Conservation (phyloP, 2,888 invertebrate species). For the Phlogophora meticulosa region DNA sequence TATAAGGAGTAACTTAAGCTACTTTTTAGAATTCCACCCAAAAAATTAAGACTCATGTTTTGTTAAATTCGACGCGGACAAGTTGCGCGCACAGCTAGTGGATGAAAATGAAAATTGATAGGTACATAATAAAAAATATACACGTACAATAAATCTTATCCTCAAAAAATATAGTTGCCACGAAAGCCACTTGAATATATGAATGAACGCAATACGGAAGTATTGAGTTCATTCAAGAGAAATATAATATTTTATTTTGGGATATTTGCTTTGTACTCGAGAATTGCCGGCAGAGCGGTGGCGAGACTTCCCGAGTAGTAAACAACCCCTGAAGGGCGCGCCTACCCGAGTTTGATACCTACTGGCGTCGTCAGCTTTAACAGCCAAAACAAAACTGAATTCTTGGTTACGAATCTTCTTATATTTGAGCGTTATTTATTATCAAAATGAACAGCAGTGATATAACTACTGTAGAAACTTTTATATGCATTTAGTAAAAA, state of each 20-base stretch:
- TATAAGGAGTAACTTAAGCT: no score
- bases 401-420: not conserved
- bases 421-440: not conserved
- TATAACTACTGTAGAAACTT: no score
- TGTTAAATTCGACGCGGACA: no score
- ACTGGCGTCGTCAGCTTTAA: not conserved
- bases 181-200: not conserved
- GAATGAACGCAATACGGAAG: not conserved
- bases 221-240: no score
- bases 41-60: no score
- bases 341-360: not conserved
- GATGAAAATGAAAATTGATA: not conserved
- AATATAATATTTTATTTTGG: not conserved
- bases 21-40: no score
- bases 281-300: not conserved
- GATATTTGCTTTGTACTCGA: not conserved
- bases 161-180: not conserved
- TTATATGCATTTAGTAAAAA: no score
- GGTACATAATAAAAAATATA: not conserved
- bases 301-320: not conserved
- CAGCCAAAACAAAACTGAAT: conserved; percentile 8
- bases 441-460: not conserved
- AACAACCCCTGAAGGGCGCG: not conserved
- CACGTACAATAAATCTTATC: not conserved
- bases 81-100: no score